phyloP scores from a whole-genome alignment of 2,797 vertebrate species.

The Notolepis coatsorum region DNA sequence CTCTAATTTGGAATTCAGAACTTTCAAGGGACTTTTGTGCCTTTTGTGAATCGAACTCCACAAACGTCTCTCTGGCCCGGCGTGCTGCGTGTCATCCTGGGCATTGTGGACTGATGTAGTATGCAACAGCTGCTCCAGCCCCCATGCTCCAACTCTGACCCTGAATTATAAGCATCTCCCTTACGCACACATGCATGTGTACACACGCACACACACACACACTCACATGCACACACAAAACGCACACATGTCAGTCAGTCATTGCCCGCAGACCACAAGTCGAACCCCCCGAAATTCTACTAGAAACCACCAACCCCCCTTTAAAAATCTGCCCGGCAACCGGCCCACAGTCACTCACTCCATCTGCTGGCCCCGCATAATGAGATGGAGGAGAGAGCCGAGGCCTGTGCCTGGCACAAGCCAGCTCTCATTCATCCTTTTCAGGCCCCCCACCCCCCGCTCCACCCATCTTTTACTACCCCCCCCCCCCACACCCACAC shows the following conservation, averaged over 20 bases:
- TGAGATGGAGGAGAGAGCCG: slow-evolving; percentile 48
- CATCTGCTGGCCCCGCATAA: slow-evolving; percentile 77
- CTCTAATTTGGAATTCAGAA: slow-evolving; percentile 40
- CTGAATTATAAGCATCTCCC: neutral
- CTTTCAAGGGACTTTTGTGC: slow-evolving; percentile 44
- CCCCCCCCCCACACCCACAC: neutral
- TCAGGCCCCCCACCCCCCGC: slow-evolving; percentile 42
- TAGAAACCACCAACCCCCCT: slow-evolving; percentile 33
- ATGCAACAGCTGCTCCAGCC: slow-evolving; percentile 60
- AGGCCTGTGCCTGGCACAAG: slow-evolving; percentile 71
- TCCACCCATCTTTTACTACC: slow-evolving; percentile 39
- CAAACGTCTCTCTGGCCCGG: slow-evolving; percentile 50
- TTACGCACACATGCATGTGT: neutral
- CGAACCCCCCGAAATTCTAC: slow-evolving; percentile 46
- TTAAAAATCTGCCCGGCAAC: slow-evolving; percentile 73
- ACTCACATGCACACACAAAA: neutral
- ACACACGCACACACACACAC: neutral
- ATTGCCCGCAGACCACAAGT: slow-evolving; percentile 40
- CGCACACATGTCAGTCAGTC: slow-evolving; percentile 17
- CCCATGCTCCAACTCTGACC: slow-evolving; percentile 22
- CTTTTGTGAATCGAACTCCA: slow-evolving; percentile 27
- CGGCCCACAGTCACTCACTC: slow-evolving; percentile 51
- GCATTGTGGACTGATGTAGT: slow-evolving; percentile 40
- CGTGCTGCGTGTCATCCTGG: slow-evolving; percentile 41
- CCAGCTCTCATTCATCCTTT: slow-evolving; percentile 66